Base-by-base conservation (phyloP, 2,797 vertebrate genomes). In the Rhinella marina region DNA sequence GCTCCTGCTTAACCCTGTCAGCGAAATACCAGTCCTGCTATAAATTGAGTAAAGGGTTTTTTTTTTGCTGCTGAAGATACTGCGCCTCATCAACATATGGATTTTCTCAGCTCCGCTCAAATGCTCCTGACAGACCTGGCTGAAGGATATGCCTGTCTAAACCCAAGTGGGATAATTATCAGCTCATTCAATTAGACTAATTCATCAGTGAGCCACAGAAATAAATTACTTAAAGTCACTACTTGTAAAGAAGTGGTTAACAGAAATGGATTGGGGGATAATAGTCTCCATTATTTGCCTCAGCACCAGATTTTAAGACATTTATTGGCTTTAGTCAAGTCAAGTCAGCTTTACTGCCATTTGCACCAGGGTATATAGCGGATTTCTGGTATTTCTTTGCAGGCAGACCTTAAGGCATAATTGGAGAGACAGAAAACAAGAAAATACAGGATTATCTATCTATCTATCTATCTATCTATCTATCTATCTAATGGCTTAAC, bases 91-190 rank as follows among this genome's bases (percentile, higher is more conserved):
- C 82, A 84, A 59, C 68, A 48, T 84, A 84, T 84, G 14, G 82
- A 73, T 73, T 84, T 73, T 52, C 13, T n/a, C 14, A n/a, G 52
- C 7, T 21, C 27, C 2, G 27, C 50, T 56, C 82, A 8, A 41
- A 70, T 73, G 17, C 54, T 75, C 52, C 57, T 41, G 82, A 75
- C 70, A 61, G 68, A 16, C 66, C 66, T 0, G 54, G 82, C 52
- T 75, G 82, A 84, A 59, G 68, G 82, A 84, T 84, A 59, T 32
- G 82, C 21, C 29, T 61, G 82, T 73, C 70, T 17, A 41, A 84
- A 75, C 56, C 56, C 82, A 84, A 84, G 82, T 61, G 56, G 70
- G 82, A 84, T 75, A 59, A 84, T 84, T 75, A 84, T 72, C 29
- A 32, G 82, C 70, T 73, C 70, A 25, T 84, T 84, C 68, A 75